Evolutionary conservation across 2,113 vertebrate genomes (phyloP).

Genomic region (Melanotaenia duboulayi): DNA sequence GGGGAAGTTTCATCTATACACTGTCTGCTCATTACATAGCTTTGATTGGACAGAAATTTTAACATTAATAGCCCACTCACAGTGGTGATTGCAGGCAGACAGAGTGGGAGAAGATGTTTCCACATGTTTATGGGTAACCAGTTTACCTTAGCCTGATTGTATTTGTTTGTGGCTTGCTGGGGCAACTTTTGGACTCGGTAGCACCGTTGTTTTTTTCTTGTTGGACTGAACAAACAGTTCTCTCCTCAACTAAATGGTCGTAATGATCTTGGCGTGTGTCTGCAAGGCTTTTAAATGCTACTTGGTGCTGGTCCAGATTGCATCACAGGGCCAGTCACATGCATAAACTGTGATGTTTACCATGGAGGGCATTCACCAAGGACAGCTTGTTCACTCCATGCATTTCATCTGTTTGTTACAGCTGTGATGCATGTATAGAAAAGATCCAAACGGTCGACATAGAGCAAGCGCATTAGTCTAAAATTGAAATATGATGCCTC

Average conservation of each 20-base stretch:
- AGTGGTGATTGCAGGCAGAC: constrained; percentile 41
- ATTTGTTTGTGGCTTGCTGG: constrained; percentile 64
- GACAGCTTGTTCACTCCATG: constrained; percentile 36
- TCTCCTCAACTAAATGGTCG: constrained; percentile 68
- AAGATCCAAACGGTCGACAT: neutral
- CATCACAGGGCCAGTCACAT: constrained; percentile 78
- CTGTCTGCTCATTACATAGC: constrained; percentile 21
- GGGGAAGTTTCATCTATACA: constrained; percentile 3
- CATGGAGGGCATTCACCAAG: constrained; percentile 57
- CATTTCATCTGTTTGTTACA: constrained; percentile 13
- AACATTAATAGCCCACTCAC: constrained; percentile 22
- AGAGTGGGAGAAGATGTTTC: constrained; percentile 53
- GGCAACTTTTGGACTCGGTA: constrained; percentile 70
- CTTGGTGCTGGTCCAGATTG: constrained; percentile 82
- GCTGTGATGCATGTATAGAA: neutral
- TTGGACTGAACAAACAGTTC: constrained; percentile 80
- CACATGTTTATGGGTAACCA: constrained; percentile 57
- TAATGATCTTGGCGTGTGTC: constrained; percentile 79
- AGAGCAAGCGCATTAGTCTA: no score
- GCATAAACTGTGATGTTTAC: constrained; percentile 72
- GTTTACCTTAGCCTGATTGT: constrained; percentile 58
- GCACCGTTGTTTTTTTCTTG: constrained; percentile 71
- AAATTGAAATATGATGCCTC: neutral
- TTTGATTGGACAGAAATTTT: constrained; percentile 17
- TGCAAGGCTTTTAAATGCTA: constrained; percentile 73